Base-by-base conservation (phyloP, 2,797 vertebrate genomes). In the Myioborus melanocephalus region DNA sequence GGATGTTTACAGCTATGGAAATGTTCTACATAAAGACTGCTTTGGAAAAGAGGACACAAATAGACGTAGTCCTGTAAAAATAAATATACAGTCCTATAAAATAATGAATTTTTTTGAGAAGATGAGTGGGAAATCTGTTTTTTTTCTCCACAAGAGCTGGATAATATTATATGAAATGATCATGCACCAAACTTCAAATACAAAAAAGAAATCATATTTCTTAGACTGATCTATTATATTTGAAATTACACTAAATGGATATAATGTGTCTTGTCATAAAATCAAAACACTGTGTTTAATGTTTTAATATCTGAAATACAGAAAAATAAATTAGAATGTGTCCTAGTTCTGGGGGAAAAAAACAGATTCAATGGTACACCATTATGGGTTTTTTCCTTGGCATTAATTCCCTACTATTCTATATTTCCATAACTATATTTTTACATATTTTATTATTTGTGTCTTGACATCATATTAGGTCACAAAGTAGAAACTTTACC, bases 301-400 rank as follows among this genome's bases (percentile, higher is more conserved):
- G 12, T 8, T 44, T 41, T 11, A 24, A 37, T 69, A 89, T 71
- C 41, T 64, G 27, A 27, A 87, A 83, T 16, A 14, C 9, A 1
- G 7, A 85, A 87, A 87, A 83, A 23, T 32, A n/a, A 59, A 68
- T 26, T 8, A 49, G 4, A 28, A 37, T 39, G 43, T 35, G 10
- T 56, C 12, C 23, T 11, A 77, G 6, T 27, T 83, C 16, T 37
- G 9, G 37, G 26, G 6, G 3, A 21, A 75, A 75, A 37, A 27
- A 1, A 3, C 1, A 43, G 12, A 56, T 43, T 79, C 20, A 44
- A 55, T 8, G 2, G 2, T 41, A 41, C 44, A 28, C 4, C 3
- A 27, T 15, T 60, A 24, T 9, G 4, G 0, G 0, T 41, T 69
- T 80, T 37, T 6, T 60, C 78, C 26, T 89, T 44, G 7, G 3